Percentiles rank a stretch among this genome's conserved stretches.
Conservation (phyloP, 2,113 vertebrate species). For the Equus quagga region DNA sequence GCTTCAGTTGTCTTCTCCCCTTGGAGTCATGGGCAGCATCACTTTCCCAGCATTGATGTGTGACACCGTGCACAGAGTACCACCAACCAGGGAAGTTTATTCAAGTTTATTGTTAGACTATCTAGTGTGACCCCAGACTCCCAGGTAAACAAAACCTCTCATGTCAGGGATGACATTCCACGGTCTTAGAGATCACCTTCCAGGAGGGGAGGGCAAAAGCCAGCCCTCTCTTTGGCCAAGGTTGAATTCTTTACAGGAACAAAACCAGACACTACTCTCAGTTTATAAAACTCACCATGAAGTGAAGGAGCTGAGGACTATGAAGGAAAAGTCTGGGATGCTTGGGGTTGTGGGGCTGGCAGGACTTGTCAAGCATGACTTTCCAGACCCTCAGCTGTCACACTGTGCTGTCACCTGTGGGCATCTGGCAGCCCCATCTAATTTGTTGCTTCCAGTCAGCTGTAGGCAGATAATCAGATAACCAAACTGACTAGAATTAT, state of each 20-base stretch:
- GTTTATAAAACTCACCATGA: neutral
- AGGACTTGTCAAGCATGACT: neutral
- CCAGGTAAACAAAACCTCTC: neutral
- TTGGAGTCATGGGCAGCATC: neutral
- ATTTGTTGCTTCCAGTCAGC: neutral
- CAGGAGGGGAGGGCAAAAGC: neutral
- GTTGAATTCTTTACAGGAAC: neutral
- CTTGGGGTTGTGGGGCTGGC: neutral
- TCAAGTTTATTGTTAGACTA: neutral
- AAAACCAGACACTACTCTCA: neutral
- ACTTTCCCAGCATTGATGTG: neutral
- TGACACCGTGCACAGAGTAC: neutral
- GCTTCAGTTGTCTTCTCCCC: neutral
- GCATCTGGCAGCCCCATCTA: neutral
- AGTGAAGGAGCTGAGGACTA: neutral
- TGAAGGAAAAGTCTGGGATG: neutral
- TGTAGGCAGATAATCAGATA: neutral
- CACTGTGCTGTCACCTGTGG: neutral
- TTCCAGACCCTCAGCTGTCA: neutral
- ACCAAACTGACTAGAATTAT: neutral
- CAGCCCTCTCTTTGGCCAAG: neutral
- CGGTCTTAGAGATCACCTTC: neutral
- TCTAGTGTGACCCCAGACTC: neutral
- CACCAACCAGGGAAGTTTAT: neutral
- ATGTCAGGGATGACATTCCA: accelerated